These are phyloP conservation scores for Orchesella flavescens DNA, from an alignment of 2,888 invertebrate genomes.

Conservation along the genomic window DNA sequence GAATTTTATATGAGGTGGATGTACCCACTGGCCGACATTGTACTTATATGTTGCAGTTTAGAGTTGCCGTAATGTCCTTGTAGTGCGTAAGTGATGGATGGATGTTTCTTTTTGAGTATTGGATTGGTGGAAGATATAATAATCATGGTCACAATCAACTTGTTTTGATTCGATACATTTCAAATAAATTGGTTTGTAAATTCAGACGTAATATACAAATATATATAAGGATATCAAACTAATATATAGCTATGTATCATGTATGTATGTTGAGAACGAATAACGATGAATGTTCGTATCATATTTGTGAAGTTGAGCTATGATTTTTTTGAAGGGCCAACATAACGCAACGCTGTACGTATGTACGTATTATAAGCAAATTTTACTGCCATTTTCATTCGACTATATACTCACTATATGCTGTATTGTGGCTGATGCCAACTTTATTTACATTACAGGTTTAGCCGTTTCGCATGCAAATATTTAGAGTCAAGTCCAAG, in stretches of 20 bases:
- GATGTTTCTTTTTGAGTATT: background rate
- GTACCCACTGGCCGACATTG: background rate
- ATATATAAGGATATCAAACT: background rate
- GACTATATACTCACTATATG: background rate
- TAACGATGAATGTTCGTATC: background rate
- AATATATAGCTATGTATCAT: too few species aligned
- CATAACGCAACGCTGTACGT: too few species aligned
- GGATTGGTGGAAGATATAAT: too few species aligned
- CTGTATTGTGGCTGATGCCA: constrained; percentile 14
- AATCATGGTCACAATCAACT: background rate
- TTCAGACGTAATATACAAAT: background rate
- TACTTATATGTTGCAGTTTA: too few species aligned
- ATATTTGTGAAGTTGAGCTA: background rate
- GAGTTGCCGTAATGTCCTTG: too few species aligned
- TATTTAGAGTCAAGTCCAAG: background rate
- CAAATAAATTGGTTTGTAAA: background rate
- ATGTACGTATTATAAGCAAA: too few species aligned
- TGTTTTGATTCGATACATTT: constrained; percentile 5
- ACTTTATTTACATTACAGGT: constrained; percentile 34
- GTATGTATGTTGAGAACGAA: background rate
- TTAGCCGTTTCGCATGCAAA: background rate
- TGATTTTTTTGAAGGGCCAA: too few species aligned
- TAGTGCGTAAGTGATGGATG: background rate
- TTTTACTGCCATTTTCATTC: too few species aligned
- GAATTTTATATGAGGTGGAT: background rate